These are phyloP conservation scores for Ametastegia equiseti DNA, from an alignment of 2,888 invertebrate species.

Conservation along the genomic window DNA sequence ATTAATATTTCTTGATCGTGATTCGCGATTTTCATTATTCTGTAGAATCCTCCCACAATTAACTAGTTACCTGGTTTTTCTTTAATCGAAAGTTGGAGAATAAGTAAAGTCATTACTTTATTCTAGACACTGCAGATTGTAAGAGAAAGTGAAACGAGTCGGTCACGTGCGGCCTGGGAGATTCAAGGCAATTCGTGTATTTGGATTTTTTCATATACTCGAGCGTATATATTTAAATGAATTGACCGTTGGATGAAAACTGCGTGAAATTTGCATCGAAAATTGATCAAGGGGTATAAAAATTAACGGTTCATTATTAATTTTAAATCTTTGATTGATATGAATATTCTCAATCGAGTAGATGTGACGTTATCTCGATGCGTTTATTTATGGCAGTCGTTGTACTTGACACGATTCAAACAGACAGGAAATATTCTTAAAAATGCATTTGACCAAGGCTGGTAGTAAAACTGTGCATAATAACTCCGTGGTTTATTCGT, in stretches of 20 bases:
- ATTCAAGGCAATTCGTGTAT: constrained; percentile 29
- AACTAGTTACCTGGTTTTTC: background rate
- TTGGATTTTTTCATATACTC: too few relatives aligned
- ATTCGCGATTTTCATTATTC: background rate
- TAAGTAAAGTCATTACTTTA: background rate
- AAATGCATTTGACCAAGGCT: constrained; percentile 30
- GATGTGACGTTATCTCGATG: background rate
- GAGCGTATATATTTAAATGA: too few relatives aligned
- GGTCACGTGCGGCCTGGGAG: constrained; percentile 9
- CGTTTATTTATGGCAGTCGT: background rate
- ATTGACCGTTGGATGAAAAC: too few relatives aligned
- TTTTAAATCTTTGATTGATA: background rate
- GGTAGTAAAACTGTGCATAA: constrained; percentile 6
- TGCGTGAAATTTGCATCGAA: too few relatives aligned
- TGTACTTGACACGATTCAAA: constrained; percentile 42
- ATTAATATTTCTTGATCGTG: background rate
- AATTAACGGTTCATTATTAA: too few relatives aligned
- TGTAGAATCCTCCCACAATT: background rate
- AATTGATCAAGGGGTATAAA: too few relatives aligned
- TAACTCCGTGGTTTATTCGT: background rate
- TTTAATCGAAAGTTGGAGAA: background rate
- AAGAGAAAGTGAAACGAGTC: constrained; percentile 26
- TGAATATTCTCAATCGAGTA: background rate
- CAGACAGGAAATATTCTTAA: constrained; percentile 14
- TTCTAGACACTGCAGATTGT: background rate